Evolutionary conservation across 2,888 invertebrate genomes (phyloP), one percentile per base, ranked within the genome.

Genomic region (Orchesellides sinensis): DNA sequence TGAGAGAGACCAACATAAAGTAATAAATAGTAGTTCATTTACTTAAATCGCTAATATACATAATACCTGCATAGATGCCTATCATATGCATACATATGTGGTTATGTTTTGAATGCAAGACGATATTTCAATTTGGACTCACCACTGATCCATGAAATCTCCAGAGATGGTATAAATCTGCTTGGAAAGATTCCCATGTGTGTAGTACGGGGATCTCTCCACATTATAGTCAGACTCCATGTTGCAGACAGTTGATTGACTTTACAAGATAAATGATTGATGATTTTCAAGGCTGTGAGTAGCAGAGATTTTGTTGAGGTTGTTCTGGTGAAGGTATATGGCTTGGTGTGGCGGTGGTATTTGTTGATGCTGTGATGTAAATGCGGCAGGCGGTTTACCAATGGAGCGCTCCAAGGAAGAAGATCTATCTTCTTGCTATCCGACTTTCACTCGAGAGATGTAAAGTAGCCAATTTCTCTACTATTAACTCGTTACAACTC

Each of bases 91-190:
- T n/a, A n/a, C n/a, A n/a, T n/a, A n/a, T n/a, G n/a, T n/a, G n/a
- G n/a, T n/a, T n/a, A n/a, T n/a, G n/a, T n/a, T n/a, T n/a, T n/a
- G n/a, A n/a, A n/a, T n/a, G n/a, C n/a, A n/a, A n/a, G n/a, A 14
- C n/a, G n/a, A 47, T 47, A n/a, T 12, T 3, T 47, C 47, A 47
- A 47, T 52, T 19, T 35, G 35, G 17, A 78, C 86, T 87, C 69
- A 88, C 88, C 88, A 88, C 61, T 86, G 72, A 70, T 85, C 84
- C 72, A 88, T 87, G 79, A 85, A 88, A 80, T 84, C 84, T 56
- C 81, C 75, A 66, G 86, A 85, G 69, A 88, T 86, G 73, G 86
- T 86, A 69, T 85, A 86, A 83, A 87, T 85, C 66, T 81, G 80
- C 45, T 85, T 85, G 78, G 82, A 77, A 23, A 29, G 27, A 70